Evolutionary conservation across 2,888 invertebrate species (phyloP), one percentile per base, ranked within the genome.

Genomic region (Ctenicera cuprea): DNA sequence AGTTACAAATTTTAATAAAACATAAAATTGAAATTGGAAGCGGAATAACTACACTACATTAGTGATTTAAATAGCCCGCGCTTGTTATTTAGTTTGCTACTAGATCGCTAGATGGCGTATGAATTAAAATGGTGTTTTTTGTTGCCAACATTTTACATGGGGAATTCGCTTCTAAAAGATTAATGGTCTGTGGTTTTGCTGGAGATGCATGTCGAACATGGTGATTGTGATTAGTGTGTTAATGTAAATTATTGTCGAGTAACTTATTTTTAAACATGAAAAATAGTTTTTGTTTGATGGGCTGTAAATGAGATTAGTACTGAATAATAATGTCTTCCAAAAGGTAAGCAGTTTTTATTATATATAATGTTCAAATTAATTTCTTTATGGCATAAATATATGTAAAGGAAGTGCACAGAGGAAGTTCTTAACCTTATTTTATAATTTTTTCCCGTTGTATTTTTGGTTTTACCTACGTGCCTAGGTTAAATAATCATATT

Each of bases 311-410:
- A 77, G 69, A 72, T 71, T 76, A 76, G 65, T 75, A 79, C 77
- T 71, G 68, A 72, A 71, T 75, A 71, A 84, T 76, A 80, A 87
- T 87, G 87, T 86, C 87, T 86, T 86, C 86, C 86, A 86, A 87
- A 83, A 87, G 86, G 87, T 86, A 76, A 82, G 83, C 79, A 66
- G 48, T 22, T 37, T 61, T 26, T 26, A 52, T 65, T 22, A 50
- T 48, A 30, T 16, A 43, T 45, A 43, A 22, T 14, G 20, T 37
- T 30, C 48, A 48, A 26, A 54, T 11, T n/a, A 12, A 30, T 43
- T 59, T 18, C 43, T 50, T 59, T 61, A 61, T 52, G 63, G 57
- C 33, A 59, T 66, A 67, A 70, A 67, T 74, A 71, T 63, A 61
- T 68, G 64, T 73, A 73, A 54, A 59, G 65, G 71, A 77, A 48